Conservation (phyloP, 2,797 vertebrate genomes). For the Bradypodion ventrale region DNA sequence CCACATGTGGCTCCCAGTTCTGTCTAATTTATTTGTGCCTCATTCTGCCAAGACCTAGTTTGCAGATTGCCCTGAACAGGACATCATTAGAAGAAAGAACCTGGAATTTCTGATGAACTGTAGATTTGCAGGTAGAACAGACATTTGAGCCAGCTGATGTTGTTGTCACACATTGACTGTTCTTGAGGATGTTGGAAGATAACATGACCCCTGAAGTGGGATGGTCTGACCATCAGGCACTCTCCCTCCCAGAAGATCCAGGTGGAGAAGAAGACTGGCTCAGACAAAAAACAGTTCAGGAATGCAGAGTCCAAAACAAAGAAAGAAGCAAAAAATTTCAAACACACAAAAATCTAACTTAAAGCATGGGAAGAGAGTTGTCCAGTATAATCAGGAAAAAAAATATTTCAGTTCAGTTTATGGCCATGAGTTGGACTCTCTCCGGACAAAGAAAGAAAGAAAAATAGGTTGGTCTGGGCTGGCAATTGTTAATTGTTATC, state of each 20-base stretch:
- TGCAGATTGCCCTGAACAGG: too few species aligned
- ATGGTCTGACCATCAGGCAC: too few species aligned
- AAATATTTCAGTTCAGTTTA: not conserved
- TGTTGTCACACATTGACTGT: not conserved
- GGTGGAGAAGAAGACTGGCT: too few species aligned
- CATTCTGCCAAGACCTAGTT: too few species aligned
- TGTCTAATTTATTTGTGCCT: too few species aligned
- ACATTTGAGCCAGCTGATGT: too few species aligned
- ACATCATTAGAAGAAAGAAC: too few species aligned
- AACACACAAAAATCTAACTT: not conserved
- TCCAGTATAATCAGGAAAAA: not conserved
- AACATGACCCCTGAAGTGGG: too few species aligned
- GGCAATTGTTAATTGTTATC: accelerated
- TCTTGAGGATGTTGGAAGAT: too few species aligned
- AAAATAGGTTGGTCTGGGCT: too few species aligned
- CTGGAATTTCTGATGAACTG: not conserved
- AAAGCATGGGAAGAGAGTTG: accelerated
- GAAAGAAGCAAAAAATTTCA: not conserved
- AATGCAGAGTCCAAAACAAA: not conserved
- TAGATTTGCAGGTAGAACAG: not conserved
- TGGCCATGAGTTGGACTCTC: not conserved
- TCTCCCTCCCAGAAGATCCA: too few species aligned
- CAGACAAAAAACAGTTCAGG: not conserved
- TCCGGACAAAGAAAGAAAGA: not conserved
- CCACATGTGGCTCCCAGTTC: too few species aligned